These are phyloP conservation scores for Muscina levida DNA, from an alignment of 2,888 invertebrate species.

Conservation along the genomic window DNA sequence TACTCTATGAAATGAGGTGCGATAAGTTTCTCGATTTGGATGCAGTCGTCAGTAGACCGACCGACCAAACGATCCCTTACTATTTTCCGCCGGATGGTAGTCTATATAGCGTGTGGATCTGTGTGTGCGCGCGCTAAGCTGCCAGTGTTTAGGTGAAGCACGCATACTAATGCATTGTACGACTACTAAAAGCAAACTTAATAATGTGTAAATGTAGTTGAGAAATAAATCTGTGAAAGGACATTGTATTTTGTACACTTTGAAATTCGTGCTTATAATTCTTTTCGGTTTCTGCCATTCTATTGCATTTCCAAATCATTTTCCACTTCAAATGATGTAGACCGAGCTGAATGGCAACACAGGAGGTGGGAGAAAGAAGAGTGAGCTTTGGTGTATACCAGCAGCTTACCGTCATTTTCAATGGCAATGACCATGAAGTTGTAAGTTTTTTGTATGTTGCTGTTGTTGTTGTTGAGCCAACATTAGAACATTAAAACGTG, in stretches of 20 bases:
- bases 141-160: background rate
- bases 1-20: constrained; percentile 61
- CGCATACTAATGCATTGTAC: constrained; percentile 31
- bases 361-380: background rate
- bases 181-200: constrained; percentile 34
- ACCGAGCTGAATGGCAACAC: background rate
- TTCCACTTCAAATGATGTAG: constrained; percentile 38
- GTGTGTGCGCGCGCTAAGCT: no score
- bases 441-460: constrained; percentile 35
- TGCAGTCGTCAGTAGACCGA: background rate
- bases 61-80: no score
- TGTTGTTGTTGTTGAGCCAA: constrained; percentile 49
- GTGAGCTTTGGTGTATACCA: background rate
- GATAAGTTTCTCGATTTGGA: constrained; percentile 38
- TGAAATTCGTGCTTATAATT: constrained; percentile 62
- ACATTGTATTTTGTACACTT: constrained; percentile 65
- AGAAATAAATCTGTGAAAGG: constrained; percentile 65
- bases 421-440: constrained; percentile 66
- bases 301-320: constrained; percentile 25
- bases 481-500: constrained; percentile 64
- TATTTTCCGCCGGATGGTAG: no score
- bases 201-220: constrained; percentile 59
- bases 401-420: constrained; percentile 48
- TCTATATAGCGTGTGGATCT: no score
- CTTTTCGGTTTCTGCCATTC: constrained; percentile 38